phyloP scores from a whole-genome alignment of 1,140 invertebrate species.

The Bombus terrestris region DNA sequence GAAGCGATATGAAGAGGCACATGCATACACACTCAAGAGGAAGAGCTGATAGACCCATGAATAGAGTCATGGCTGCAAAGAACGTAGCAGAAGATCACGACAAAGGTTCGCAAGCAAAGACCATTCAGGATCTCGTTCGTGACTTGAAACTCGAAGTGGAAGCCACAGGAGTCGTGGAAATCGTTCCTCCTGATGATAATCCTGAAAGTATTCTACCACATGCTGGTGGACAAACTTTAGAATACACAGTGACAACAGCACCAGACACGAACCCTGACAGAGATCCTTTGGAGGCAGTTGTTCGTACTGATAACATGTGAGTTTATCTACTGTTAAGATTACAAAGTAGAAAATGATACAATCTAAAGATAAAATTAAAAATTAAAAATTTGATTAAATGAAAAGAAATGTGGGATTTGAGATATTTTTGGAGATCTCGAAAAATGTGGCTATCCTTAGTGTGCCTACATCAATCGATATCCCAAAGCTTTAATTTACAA shows the following conservation, averaged over 20 bases:
- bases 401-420: no score
- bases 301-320: constrained; percentile 75
- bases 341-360: not conserved
- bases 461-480: no score
- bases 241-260: constrained; percentile 68
- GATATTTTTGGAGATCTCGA: no score
- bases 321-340: constrained; percentile 33
- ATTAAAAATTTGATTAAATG: no score
- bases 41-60: constrained; percentile 65
- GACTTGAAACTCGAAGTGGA: constrained; percentile 79
- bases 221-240: constrained; percentile 73
- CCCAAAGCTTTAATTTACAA: no score
- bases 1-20: constrained; percentile 94
- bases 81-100: constrained; percentile 53
- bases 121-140: constrained; percentile 78
- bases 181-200: constrained; percentile 74
- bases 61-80: constrained; percentile 57
- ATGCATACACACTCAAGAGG: constrained; percentile 89
- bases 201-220: constrained; percentile 80
- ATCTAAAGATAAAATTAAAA: no score
- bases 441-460: no score
- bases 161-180: constrained; percentile 73
- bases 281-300: constrained; percentile 79
- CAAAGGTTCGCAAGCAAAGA: constrained; percentile 65
- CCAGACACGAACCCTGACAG: constrained; percentile 62